These are phyloP conservation scores for Eleutherodactylus coqui DNA, from an alignment of 2,797 vertebrate species.

Conservation along the genomic window DNA sequence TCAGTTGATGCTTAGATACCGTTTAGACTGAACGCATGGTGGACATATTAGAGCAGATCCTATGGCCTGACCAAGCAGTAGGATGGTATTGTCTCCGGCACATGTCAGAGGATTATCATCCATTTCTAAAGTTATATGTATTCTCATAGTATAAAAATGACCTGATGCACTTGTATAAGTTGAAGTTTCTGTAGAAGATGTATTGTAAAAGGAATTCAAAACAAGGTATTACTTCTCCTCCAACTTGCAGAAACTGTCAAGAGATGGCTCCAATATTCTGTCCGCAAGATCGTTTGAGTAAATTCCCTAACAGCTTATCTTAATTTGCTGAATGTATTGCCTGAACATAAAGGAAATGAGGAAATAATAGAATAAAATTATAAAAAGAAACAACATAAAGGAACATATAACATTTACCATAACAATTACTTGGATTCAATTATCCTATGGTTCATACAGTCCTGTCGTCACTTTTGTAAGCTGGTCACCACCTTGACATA, in stretches of 20 bases:
- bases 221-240: background rate
- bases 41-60: too few species aligned
- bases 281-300: slow-evolving; percentile 7
- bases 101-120: background rate
- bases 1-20: background rate
- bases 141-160: background rate
- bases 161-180: background rate
- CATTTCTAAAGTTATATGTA: background rate
- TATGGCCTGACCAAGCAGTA: background rate
- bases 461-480: slow-evolving; percentile 70
- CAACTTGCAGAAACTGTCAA: background rate
- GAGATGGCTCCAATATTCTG: slow-evolving; percentile 14
- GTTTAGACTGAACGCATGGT: too few species aligned
- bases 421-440: slow-evolving; percentile 66
- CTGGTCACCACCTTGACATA: slow-evolving; percentile 66
- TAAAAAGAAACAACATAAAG: slow-evolving; percentile 18
- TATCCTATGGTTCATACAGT: slow-evolving; percentile 65
- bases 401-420: slow-evolving; percentile 47
- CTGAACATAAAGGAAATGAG: background rate
- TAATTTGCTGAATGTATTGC: background rate
- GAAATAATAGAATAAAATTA: background rate
- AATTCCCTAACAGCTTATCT: background rate
- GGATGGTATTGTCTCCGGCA: background rate
- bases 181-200: background rate
- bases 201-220: background rate